Evolutionary conservation across 2,888 invertebrate genomes (phyloP).

Genomic region (Ophion slaviceki): DNA sequence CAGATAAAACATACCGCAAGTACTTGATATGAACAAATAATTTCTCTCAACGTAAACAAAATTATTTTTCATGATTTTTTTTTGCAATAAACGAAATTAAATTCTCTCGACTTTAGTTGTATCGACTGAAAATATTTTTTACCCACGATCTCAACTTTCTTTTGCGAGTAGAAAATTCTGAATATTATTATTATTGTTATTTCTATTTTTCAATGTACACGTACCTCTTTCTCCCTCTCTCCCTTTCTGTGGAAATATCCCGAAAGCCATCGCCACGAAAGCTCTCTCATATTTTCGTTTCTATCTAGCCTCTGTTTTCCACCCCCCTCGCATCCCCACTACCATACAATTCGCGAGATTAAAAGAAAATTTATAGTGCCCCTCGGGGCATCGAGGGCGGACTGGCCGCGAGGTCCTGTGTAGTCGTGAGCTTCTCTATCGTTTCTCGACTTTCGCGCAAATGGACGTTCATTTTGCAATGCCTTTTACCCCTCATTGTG

Average conservation of each 20-base stretch:
- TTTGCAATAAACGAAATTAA: no score
- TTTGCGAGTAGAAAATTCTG: no score
- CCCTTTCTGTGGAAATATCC: slow-evolving; percentile 14
- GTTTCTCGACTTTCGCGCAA: slow-evolving; percentile 64
- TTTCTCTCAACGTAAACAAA: no score
- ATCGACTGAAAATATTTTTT: no score
- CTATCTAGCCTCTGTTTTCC: neutral
- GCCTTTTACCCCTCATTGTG: slow-evolving; percentile 71
- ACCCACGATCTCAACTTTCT: no score
- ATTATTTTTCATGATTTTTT: no score
- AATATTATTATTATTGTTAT: no score
- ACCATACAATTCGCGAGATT: slow-evolving; percentile 77
- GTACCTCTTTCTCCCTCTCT: slow-evolving; percentile 19
- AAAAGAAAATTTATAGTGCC: slow-evolving; percentile 80
- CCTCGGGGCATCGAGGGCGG: slow-evolving; percentile 57
- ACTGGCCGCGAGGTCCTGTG: slow-evolving; percentile 19
- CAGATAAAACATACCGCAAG: no score
- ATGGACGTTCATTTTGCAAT: slow-evolving; percentile 77
- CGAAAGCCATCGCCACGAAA: slow-evolving; percentile 28
- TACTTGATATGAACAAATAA: no score
- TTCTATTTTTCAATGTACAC: neutral
- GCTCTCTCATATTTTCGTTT: slow-evolving; percentile 75
- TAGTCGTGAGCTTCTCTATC: slow-evolving; percentile 46
- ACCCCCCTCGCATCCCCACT: slow-evolving; percentile 20
- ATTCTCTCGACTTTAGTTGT: no score